phyloP scores from a whole-genome alignment of 2,888 invertebrate genomes.

The Neoaliturus tenellus region DNA sequence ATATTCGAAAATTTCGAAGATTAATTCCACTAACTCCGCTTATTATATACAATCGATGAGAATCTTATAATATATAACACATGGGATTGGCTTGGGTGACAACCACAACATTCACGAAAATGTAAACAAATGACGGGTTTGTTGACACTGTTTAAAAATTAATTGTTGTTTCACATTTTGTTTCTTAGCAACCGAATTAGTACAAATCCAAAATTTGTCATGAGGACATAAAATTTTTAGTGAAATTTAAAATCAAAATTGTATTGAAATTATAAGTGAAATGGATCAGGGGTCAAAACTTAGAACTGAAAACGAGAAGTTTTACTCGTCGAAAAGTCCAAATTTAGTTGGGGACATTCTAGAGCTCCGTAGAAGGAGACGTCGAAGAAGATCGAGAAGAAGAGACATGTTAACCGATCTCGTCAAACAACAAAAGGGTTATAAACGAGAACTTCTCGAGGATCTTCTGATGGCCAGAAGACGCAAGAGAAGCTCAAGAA shows the following conservation, averaged over 20 bases:
- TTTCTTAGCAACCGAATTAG: conserved; percentile 36
- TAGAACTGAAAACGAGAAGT: not conserved
- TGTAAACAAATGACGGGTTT: no score
- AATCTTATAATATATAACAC: no score
- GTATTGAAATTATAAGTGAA: not conserved
- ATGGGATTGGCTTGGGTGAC: no score
- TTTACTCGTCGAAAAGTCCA: not conserved
- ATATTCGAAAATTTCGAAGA: no score
- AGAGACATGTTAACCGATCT: not conserved
- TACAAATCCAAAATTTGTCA: not conserved
- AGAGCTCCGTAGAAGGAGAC: not conserved
- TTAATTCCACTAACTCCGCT: no score
- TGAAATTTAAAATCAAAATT: not conserved
- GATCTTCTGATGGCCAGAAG: not conserved
- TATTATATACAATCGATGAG: no score
- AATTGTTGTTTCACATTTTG: conserved; percentile 8
- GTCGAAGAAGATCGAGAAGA: not conserved
- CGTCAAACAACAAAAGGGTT: no score
- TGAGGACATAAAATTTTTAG: conserved; percentile 5
- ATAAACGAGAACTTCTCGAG: no score
- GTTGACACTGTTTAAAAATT: no score
- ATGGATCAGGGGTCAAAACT: no score
- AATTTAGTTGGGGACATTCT: not conserved
- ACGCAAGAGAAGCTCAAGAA: not conserved
- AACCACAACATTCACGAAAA: no score